Base-by-base conservation (phyloP, 2,888 invertebrate species). In the Steinernema scapterisci region DNA sequence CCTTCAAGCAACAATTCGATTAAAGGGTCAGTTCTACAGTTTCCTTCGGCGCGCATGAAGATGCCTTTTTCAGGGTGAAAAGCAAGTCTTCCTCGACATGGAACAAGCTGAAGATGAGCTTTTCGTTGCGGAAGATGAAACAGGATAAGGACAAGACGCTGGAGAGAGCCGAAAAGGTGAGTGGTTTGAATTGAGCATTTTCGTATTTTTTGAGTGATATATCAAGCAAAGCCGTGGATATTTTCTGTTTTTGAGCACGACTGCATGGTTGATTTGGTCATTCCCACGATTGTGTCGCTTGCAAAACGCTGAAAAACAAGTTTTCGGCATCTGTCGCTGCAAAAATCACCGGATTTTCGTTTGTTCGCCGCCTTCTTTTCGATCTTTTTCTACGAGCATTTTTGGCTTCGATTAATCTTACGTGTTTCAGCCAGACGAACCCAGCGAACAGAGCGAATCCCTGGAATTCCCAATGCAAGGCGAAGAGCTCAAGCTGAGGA, bases 81-180 rank as follows among this genome's bases (percentile, higher is more conserved):
- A 54, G 54, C 25, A 54, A 6, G n/a, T 25, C 25, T 9, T 63
- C 63, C 2, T 63, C 48, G 19, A 48, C 63, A 63, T 63, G 63
- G 63, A 13, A n/a, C 63, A 63, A 63, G n/a, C 27, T 63, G 27
- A 63, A 63, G 31, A 63, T 31, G 31, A 63, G 63, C 19, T 31
- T 63, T 27, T 63, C 63, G 63, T 7, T 63, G 63, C 84, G 6
- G 74, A 79, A 23, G 77, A 81, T 44, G 70, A n/a, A n/a, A n/a
- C n/a, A n/a, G n/a, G n/a, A n/a, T n/a, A 23, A 7, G 81, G 80
- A 45, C 5, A 38, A 38, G 54, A 70, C 21, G 71, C 44, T 9
- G 73, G 73, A 31, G 43, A 70, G 19, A n/a, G 11, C 63, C 3
- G 23, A 44, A 44, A 71, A 48, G 23, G 25, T 27, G 23, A 70